Conservation (phyloP, 2,113 vertebrate genomes). For the Urocitellus parryii region DNA sequence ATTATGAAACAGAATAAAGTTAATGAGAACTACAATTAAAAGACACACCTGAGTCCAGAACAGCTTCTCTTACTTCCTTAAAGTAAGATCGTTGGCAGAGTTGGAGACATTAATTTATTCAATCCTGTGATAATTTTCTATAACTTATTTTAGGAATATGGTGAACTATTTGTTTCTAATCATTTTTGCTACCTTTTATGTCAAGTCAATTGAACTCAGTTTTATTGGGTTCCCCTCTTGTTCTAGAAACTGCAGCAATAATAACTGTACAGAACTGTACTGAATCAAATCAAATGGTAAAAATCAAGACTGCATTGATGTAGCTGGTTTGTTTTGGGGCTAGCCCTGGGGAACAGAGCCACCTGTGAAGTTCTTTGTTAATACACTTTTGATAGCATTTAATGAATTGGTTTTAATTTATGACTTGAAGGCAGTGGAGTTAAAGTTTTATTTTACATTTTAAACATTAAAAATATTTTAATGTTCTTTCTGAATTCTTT, state of each 20-base stretch:
- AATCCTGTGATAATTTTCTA: constrained; percentile 4
- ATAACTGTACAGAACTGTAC: background rate
- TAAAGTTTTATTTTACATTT: no score
- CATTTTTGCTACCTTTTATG: background rate
- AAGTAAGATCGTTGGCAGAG: background rate
- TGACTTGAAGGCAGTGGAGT: constrained; percentile 7
- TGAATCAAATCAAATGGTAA: background rate
- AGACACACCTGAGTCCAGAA: constrained; percentile 55
- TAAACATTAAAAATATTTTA: no score
- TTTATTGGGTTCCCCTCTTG: constrained; percentile 25
- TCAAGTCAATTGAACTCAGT: constrained; percentile 13
- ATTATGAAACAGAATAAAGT: background rate
- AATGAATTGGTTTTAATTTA: constrained; percentile 39
- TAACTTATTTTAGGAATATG: background rate
- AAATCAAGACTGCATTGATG: background rate
- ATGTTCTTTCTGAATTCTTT: background rate
- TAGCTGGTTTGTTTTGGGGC: constrained; percentile 15
- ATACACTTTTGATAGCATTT: background rate
- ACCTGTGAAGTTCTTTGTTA: constrained; percentile 1
- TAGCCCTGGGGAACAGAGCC: background rate
- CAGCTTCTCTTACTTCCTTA: background rate
- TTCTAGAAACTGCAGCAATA: constrained; percentile 6
- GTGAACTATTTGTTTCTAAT: background rate
- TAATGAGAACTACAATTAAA: constrained; percentile 64
- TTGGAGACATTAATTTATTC: constrained; percentile 27